Evolutionary conservation across 2,888 invertebrate genomes (phyloP), one percentile per base, ranked within the genome.

Genomic region (Aelia acuminata): DNA sequence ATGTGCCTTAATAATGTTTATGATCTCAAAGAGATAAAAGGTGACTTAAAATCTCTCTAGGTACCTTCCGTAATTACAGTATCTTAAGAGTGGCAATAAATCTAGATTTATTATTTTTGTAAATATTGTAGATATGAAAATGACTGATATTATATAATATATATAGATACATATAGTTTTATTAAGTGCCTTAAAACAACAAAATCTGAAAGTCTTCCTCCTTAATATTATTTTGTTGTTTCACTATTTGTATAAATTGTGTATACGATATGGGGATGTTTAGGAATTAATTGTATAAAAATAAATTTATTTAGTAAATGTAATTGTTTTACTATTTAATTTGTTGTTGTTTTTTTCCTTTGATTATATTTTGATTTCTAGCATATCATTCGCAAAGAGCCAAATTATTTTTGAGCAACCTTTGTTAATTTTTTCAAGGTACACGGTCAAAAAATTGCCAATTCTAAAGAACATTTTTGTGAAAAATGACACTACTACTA

Each of bases 131-230:
- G 50, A 49, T 87, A 57, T 84, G 75, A 80, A 87, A 87, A 75
- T 80, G 87, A 87, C 87, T 87, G 87, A 87, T 84, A 80, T 50
- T 85, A 85, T 85, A 49, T 84, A 50, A 43, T n/a, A 43, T 43
- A 43, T 43, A 43, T 43, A 43, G 4, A 43, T 43, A 80, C 13
- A 4, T 48, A 84, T 10, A 49, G 39, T 87, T 87, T 75, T 13
- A 43, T 50, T 87, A 87, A 87, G 87, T 87, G 84, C 87, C 87
- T 87, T 87, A 80, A n/a, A 35, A 50, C 87, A 87, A 87, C 87
- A 87, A 87, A 87, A 87, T 87, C 80, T n/a, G 8, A 26, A 87
- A 75, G 87, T 87, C 87, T 87, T 75, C 84, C 87, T 53, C 53
- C 15, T 85, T 50, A 35, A 85, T n/a, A n/a, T 31, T 85, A 11